Evolutionary conservation across 2,888 invertebrate genomes (phyloP).

Genomic region (Margaritifera margaritifera): DNA sequence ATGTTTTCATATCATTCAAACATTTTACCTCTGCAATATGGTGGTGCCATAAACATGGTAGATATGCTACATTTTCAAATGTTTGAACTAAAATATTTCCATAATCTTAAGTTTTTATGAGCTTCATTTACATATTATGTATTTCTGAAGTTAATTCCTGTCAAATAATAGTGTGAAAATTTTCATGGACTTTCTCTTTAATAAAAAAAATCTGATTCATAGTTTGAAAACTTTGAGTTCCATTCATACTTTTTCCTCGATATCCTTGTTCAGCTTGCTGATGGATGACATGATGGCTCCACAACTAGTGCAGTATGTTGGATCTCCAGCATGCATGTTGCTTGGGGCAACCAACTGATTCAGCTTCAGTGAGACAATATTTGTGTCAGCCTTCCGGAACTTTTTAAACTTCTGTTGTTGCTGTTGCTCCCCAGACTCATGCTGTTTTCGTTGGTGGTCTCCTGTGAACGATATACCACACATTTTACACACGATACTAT

Average conservation of each 20-base stretch:
- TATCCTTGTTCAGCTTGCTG: conserved; percentile 48
- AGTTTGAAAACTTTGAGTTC: background rate
- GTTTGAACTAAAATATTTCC: too few relatives aligned
- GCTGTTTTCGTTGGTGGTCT: too few relatives aligned
- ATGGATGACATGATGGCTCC: conserved; percentile 65
- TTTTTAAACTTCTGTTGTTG: conserved; percentile 19
- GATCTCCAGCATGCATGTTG: conserved; percentile 70
- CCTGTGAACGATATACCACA: too few relatives aligned
- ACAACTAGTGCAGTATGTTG: conserved; percentile 59
- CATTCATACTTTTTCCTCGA: conserved; percentile 45
- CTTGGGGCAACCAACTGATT: conserved; percentile 59
- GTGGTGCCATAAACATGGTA: too few relatives aligned
- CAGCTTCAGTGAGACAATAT: conserved; percentile 65
- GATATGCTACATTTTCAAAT: too few relatives aligned
- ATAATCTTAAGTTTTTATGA: too few relatives aligned
- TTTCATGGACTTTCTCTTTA: background rate
- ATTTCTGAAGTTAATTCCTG: too few relatives aligned
- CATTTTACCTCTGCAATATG: too few relatives aligned
- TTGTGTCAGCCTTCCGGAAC: conserved; percentile 66
- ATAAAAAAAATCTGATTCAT: background rate
- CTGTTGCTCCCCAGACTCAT: background rate
- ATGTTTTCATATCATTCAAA: too few relatives aligned
- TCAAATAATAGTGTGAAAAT: background rate
- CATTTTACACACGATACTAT: too few relatives aligned
- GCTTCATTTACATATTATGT: too few relatives aligned